Evolutionary conservation across 2,797 vertebrate genomes (phyloP), one percentile per base, ranked within the genome.

Genomic region (Champsocephalus gunnari): DNA sequence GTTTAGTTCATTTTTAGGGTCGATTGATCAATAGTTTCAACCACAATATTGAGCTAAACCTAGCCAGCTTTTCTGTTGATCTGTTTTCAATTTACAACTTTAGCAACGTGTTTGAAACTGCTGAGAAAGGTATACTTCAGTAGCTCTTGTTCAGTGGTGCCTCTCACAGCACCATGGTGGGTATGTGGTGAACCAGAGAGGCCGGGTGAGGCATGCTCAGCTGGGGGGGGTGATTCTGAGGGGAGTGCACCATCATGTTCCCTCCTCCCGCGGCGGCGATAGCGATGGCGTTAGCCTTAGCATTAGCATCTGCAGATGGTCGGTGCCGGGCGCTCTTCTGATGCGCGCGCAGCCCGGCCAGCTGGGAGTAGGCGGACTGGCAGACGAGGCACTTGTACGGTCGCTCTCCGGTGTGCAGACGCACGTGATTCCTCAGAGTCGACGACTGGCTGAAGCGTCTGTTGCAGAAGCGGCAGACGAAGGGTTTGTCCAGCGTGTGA

Each of bases 371-470:
- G 38, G 98, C 98, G 4, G 97, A 98, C 90, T 99, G 97, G 93
- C 98, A 99, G 10, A 98, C 97, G 86, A 97, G 96, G 84, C 97
- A 99, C 92, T 97, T 97, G 95, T 98, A 98, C 1, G 98, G 98
- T 0, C 97, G 95, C 91, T 99, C 98, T 1, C 98, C 98, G 0
- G 97, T 99, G 95, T 99, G 98, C 89, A 99, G 94, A 3, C 98
- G 96, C 56, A 98, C 97, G 64, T 99, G 98, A 94, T 98, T 99
- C 66, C 97, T 92, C 79, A 98, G 94, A 3, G 97, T 98, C 90
- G 97, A 99, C 16, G 97, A 98, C 95, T 99, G 97, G 93, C 97
- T 98, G 95, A 99, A 99, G 91, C 98, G 97, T 4, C 98, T 97
- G 92, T 95, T 98, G 93, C 98, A 99, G 95, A 98, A 99, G 88